Percentiles rank a stretch among this genome's conserved stretches.
Conservation (phyloP, 2,888 invertebrate genomes). For the Nipponacmea schrenckii region DNA sequence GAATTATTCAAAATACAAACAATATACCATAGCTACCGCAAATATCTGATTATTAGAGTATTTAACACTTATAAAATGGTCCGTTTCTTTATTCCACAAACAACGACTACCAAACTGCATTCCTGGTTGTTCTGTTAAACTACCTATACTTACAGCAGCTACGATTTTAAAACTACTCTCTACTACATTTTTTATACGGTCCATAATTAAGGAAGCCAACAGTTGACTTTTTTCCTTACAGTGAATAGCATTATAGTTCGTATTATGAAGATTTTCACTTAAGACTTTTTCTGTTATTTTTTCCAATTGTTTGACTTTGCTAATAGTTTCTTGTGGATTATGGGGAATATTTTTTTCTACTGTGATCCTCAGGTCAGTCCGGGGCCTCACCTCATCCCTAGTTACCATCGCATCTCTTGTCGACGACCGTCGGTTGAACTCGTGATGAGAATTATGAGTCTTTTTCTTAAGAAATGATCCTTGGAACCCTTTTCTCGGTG, state of each 20-base stretch:
- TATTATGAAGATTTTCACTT: background rate
- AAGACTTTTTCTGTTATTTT: background rate
- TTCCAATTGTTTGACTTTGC: background rate
- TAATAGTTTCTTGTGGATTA: no score
- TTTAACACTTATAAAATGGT: conserved; percentile 61
- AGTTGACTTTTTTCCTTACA: conserved; percentile 1
- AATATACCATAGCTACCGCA: conserved; percentile 62
- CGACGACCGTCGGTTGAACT: no score
- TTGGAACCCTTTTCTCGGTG: no score
- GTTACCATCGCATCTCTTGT: no score
- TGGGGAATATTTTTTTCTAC: no score
- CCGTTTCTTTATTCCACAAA: conserved; percentile 61
- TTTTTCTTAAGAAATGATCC: no score
- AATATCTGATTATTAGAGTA: conserved; percentile 59
- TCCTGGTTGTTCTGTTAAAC: conserved; percentile 54
- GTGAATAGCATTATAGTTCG: background rate
- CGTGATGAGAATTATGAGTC: no score
- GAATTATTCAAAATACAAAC: conserved; percentile 47
- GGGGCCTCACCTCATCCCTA: no score
- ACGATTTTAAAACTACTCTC: conserved; percentile 46
- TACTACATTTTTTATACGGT: background rate
- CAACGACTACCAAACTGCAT: conserved; percentile 63
- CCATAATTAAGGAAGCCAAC: background rate
- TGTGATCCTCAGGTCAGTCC: no score
- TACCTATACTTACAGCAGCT: conserved; percentile 60